phyloP scores from a whole-genome alignment of 1,140 invertebrate species.

The Oncopodura yosiiana region DNA sequence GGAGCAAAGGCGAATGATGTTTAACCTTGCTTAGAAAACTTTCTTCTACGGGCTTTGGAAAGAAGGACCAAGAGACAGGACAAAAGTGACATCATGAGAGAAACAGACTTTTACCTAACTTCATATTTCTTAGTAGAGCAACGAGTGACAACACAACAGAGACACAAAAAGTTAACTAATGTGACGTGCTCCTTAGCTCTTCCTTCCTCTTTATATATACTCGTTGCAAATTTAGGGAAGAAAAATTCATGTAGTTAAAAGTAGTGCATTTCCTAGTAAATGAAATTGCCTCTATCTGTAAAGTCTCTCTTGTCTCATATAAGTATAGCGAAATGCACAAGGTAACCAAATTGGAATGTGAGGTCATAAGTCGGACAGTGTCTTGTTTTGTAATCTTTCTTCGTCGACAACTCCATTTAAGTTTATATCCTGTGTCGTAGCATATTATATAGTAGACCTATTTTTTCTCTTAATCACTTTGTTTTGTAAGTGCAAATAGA shows the following conservation, averaged over 20 bases:
- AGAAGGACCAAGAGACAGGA: too few species aligned
- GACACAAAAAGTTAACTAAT: too few species aligned
- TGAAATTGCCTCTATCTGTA: constrained; percentile 4
- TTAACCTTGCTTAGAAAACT: too few species aligned
- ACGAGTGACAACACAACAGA: too few species aligned
- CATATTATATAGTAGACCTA: not conserved
- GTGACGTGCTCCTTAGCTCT: too few species aligned
- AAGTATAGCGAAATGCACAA: too few species aligned
- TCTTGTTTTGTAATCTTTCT: not conserved
- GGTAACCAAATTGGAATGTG: constrained; percentile 28
- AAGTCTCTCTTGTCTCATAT: too few species aligned
- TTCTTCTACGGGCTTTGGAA: too few species aligned
- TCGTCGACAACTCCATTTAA: not conserved
- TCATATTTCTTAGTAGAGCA: too few species aligned
- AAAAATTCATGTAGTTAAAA: constrained; percentile 2
- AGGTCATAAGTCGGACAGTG: constrained; percentile 8
- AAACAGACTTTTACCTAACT: too few species aligned
- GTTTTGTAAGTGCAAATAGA: not conserved
- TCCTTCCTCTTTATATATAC: not conserved
- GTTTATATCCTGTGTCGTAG: not conserved
- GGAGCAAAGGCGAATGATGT: too few species aligned
- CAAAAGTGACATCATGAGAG: too few species aligned
- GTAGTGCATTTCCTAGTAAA: constrained; percentile 10
- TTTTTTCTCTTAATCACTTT: not conserved
- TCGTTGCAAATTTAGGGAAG: not conserved